A percentile compares a stretch with the other conserved stretches of the same genome.
phyloP scores from a whole-genome alignment of 2,888 invertebrate species.

The Pilophorus perplexus region DNA sequence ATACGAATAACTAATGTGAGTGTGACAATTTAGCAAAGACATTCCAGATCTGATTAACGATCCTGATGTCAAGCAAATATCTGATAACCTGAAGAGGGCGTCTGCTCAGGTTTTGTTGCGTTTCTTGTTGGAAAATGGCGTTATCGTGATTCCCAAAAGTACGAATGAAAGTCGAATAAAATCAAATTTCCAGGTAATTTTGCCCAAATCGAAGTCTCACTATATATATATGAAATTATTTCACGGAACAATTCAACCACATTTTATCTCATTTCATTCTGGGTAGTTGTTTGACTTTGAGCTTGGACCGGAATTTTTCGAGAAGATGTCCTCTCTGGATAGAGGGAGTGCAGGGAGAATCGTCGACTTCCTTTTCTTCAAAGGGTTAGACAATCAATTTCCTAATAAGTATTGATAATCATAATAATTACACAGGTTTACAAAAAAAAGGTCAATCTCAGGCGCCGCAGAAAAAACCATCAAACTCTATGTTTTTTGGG shows the following conservation, averaged over 20 bases:
- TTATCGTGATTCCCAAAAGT: constrained; percentile 82
- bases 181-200: constrained; percentile 70
- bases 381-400: constrained; percentile 57
- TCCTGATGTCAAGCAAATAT: constrained; percentile 58
- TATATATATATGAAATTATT: no score
- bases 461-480: no score
- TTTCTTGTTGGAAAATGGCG: constrained; percentile 67
- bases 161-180: constrained; percentile 67
- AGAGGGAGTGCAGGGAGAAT: constrained; percentile 64
- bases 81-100: constrained; percentile 63
- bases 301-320: constrained; percentile 63
- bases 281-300: constrained; percentile 67
- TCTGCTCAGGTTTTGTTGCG: constrained; percentile 74
- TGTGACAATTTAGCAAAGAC: constrained; percentile 61
- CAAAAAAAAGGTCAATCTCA: no score
- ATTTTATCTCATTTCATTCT: constrained; percentile 5
- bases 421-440: no score
- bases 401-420: no score
- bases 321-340: constrained; percentile 62
- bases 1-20: no score
- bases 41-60: constrained; percentile 66
- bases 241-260: no score
- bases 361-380: constrained; percentile 68
- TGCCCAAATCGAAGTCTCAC: no score
- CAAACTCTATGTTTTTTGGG: no score